Evolutionary conservation across 2,888 invertebrate species (phyloP).

Genomic region (Cephus spinipes): DNA sequence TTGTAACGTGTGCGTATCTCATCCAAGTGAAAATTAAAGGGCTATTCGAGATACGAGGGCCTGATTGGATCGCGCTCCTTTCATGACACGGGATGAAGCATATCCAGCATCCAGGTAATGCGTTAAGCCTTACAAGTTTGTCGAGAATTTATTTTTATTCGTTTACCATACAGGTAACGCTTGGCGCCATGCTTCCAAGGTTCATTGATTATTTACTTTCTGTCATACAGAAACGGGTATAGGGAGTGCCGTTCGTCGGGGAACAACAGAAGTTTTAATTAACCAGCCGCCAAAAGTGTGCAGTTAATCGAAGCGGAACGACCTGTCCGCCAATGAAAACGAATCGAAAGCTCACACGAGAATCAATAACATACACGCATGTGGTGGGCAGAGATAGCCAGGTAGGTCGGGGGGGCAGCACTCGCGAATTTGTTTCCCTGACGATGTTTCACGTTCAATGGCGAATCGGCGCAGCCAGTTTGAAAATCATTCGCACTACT

Average conservation of each 20-base stretch:
- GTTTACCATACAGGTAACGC: not conserved
- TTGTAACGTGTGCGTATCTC: not conserved
- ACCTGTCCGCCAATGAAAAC: constrained; percentile 27
- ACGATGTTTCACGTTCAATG: not conserved
- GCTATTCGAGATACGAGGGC: not conserved
- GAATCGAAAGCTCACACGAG: constrained; percentile 32
- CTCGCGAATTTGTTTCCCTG: not conserved
- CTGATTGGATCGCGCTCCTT: not conserved
- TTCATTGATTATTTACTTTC: not conserved
- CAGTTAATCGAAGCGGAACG: constrained; percentile 33
- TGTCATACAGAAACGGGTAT: not conserved
- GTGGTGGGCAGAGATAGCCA: not conserved
- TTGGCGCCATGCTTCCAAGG: not conserved
- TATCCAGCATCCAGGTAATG: not conserved
- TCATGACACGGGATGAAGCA: not conserved
- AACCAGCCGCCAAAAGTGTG: constrained; percentile 30
- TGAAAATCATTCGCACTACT: not conserved
- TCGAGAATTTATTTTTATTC: not conserved
- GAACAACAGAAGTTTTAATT: constrained; percentile 29
- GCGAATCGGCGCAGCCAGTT: not conserved
- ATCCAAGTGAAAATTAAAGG: not conserved
- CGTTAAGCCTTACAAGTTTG: not conserved
- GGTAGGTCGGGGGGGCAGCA: not conserved
- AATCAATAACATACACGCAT: constrained; percentile 22
- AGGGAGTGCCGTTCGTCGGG: not conserved